Evolutionary conservation across 2,888 invertebrate species (phyloP).

Genomic region (Sminthurides aquaticus): DNA sequence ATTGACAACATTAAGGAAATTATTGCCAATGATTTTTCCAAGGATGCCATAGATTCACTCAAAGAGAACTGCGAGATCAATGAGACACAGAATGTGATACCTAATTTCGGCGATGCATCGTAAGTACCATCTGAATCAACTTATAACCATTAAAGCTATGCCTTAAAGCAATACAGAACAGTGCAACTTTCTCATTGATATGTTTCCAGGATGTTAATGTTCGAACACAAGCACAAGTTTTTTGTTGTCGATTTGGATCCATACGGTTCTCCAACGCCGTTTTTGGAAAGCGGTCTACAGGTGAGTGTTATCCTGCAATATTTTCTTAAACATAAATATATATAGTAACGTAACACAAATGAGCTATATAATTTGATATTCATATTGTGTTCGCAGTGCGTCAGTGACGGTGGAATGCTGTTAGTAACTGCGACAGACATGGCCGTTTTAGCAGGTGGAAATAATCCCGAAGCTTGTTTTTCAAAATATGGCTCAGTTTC

Average conservation of each 20-base stretch:
- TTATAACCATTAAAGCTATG: background rate
- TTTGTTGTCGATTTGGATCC: slow-evolving; percentile 88
- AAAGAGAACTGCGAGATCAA: slow-evolving; percentile 70
- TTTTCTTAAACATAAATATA: background rate
- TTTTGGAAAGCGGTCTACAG: slow-evolving; percentile 77
- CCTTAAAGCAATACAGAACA: background rate
- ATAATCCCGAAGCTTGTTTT: slow-evolving; percentile 86
- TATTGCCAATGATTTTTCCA: slow-evolving; percentile 84
- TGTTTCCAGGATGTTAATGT: slow-evolving; percentile 72
- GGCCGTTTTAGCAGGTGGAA: slow-evolving; percentile 93
- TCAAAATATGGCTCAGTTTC: slow-evolving; percentile 89
- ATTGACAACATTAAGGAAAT: slow-evolving; percentile 70
- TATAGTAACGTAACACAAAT: background rate
- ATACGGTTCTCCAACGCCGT: slow-evolving; percentile 88
- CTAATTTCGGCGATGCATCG: slow-evolving; percentile 83
- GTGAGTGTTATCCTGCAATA: too few relatives aligned
- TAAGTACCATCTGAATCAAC: slow-evolving; percentile 48
- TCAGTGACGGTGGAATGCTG: slow-evolving; percentile 74
- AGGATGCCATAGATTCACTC: slow-evolving; percentile 77
- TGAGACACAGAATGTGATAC: slow-evolving; percentile 62
- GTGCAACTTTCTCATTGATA: too few relatives aligned
- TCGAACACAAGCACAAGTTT: slow-evolving; percentile 56
- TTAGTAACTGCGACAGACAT: slow-evolving; percentile 96
- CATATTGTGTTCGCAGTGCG: slow-evolving; percentile 55
- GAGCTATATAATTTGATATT: too few relatives aligned